Evolutionary conservation across 2,888 invertebrate genomes (phyloP).

Genomic region (Allophyes oxyacanthae): DNA sequence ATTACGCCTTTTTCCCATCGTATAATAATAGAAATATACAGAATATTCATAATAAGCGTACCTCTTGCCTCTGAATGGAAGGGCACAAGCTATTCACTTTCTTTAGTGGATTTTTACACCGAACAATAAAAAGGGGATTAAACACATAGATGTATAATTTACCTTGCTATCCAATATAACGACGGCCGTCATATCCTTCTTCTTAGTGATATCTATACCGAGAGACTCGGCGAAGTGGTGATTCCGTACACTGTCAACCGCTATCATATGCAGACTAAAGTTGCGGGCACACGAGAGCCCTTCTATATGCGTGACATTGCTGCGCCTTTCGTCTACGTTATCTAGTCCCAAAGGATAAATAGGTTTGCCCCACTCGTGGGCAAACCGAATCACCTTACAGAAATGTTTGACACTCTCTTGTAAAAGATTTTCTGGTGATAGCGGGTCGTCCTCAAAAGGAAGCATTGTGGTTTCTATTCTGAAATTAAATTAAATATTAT

Average conservation of each 20-base stretch:
- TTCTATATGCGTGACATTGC: conserved; percentile 74
- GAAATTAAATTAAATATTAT: conserved; percentile 24
- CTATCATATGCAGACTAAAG: conserved; percentile 84
- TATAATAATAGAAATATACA: no score
- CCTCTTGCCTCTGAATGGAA: no score
- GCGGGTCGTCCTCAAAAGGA: conserved; percentile 83
- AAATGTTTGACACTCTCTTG: conserved; percentile 77
- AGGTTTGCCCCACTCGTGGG: conserved; percentile 75
- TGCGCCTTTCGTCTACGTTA: conserved; percentile 46
- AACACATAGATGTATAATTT: conserved; percentile 51
- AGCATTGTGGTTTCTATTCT: conserved; percentile 84
- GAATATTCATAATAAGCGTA: no score
- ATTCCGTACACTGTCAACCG: conserved; percentile 93
- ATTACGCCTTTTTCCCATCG: no score
- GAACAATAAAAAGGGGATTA: no score
- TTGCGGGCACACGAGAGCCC: conserved; percentile 86
- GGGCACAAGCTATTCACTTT: no score
- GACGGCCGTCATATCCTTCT: conserved; percentile 90
- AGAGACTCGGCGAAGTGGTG: conserved; percentile 93
- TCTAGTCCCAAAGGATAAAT: conserved; percentile 67
- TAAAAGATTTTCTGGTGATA: conserved; percentile 87
- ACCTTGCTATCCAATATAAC: conserved; percentile 93
- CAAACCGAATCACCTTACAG: conserved; percentile 79
- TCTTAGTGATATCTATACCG: conserved; percentile 91
- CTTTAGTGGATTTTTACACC: no score